These are phyloP conservation scores for Cossypha dichroa DNA, from an alignment of 2,797 vertebrate genomes.

Conservation along the genomic window DNA sequence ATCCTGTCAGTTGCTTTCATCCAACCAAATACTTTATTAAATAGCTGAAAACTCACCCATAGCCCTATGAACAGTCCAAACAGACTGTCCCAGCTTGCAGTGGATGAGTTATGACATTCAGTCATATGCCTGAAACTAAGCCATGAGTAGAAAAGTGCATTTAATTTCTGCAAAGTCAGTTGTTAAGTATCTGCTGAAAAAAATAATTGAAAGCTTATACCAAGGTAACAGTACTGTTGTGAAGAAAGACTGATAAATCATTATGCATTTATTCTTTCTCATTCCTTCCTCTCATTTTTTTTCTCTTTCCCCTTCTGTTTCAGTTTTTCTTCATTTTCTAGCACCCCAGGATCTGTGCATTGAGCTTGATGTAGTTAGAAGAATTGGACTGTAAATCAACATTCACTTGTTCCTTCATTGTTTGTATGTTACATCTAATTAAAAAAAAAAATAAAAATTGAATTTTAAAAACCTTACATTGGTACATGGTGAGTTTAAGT, in stretches of 20 bases:
- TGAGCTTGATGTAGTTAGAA: not conserved
- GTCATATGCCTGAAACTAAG: not conserved
- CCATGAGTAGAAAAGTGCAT: not conserved
- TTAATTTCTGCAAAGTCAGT: not conserved
- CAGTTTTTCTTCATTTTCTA: not conserved
- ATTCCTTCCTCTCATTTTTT: not conserved
- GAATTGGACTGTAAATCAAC: not conserved
- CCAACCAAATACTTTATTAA: not conserved
- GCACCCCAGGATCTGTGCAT: not conserved
- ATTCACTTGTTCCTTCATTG: not conserved
- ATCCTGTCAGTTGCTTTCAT: not conserved
- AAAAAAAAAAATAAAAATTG: not conserved
- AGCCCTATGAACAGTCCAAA: not conserved
- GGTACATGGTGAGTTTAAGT: not conserved
- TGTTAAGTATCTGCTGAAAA: not conserved
- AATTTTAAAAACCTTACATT: not conserved
- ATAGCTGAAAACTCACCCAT: not conserved
- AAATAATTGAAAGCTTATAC: not conserved
- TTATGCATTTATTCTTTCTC: not conserved
- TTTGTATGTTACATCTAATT: not conserved
- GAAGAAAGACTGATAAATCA: not conserved
- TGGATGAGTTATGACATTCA: not conserved
- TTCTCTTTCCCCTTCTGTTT: not conserved
- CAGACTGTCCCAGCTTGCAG: not conserved
- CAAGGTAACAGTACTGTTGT: not conserved